Base-by-base conservation (phyloP, 1,140 invertebrate genomes). In the Papilio machaon region DNA sequence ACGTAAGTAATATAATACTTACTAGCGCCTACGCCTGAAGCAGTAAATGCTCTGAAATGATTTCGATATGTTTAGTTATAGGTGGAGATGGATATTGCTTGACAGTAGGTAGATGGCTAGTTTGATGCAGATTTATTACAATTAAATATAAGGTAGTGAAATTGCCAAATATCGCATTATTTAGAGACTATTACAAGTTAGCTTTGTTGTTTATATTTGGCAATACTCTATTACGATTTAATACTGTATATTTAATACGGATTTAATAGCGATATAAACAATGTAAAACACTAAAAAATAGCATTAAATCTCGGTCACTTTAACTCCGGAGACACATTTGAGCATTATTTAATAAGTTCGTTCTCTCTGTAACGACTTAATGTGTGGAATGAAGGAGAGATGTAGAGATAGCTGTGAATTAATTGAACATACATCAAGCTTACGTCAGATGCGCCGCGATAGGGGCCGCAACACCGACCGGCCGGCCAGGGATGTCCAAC, bases 391-490 rank as follows among this genome's bases (percentile, higher is more conserved):
- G 38, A 47, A 73, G n/a, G 43, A 47, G 38, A 73, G 38, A 73
- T 47, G 73, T 43, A 46, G 43, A 46, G 73, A 47, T 73, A 73
- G 43, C 8, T 46, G 73, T 46, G 43, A 43, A 73, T 73, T 73
- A 73, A 73, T 73, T 73, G 17, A 73, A 46, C 73, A 73, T 73
- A 73, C 43, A 46, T 73, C 35, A 46, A 73, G 38, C 17, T 73
- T 17, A 47, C 73, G 73, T 73, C 73, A 73, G 73, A 73, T 73
- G 73, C 73, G 43, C 43, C 73, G 38, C 73, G 73, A 73, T 73
- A 73, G 43, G 35, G 73, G 73, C 35, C 43, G 73, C 35, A 47
- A 73, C 38, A n/a, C 60, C 52, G 64, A 30, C 11, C 10, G 11
- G 11, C 64, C 30, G 30, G 64, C 64, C 30, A 70, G 64, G 64